A percentile compares a stretch with the other conserved stretches of the same genome.
These are phyloP conservation scores for Acipenser transmontanus DNA, from an alignment of 2,797 vertebrate genomes.

Conservation along the genomic window DNA sequence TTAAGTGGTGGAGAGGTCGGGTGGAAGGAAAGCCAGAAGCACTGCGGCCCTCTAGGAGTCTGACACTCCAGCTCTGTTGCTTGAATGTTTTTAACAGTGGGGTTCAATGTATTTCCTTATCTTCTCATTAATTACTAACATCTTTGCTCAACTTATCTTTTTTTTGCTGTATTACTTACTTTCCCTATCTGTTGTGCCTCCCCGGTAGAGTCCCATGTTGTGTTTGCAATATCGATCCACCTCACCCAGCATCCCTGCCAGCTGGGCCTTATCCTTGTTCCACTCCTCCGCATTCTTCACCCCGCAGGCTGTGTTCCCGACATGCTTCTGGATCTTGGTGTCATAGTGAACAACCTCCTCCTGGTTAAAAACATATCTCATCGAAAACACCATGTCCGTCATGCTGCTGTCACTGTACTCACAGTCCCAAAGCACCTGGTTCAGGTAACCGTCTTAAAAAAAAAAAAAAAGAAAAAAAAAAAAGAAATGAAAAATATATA, in stretches of 20 bases:
- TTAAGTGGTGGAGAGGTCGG: no score
- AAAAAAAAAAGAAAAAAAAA: neutral
- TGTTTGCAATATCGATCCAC: constrained; percentile 28
- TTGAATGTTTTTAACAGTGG: no score
- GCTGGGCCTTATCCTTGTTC: constrained; percentile 19
- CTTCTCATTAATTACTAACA: no score
- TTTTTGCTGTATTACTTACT: neutral
- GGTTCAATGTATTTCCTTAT: no score
- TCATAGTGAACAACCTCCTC: constrained; percentile 28
- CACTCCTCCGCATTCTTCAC: neutral
- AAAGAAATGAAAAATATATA: neutral
- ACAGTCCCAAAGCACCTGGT: constrained; percentile 33
- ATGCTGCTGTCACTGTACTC: constrained; percentile 34
- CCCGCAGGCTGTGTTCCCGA: neutral
- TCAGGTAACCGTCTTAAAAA: constrained; percentile 32
- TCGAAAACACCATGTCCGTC: constrained; percentile 17
- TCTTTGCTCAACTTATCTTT: neutral
- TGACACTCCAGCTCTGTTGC: no score
- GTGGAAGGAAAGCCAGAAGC: no score
- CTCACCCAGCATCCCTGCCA: constrained; percentile 7
- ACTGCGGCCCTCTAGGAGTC: no score
- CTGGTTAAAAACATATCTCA: constrained; percentile 33
- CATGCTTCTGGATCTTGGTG: neutral
- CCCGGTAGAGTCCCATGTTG: constrained; percentile 13
- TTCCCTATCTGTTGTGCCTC: constrained; percentile 15